These are phyloP conservation scores for Ips nitidus DNA, from an alignment of 1,140 invertebrate genomes.

Conservation along the genomic window DNA sequence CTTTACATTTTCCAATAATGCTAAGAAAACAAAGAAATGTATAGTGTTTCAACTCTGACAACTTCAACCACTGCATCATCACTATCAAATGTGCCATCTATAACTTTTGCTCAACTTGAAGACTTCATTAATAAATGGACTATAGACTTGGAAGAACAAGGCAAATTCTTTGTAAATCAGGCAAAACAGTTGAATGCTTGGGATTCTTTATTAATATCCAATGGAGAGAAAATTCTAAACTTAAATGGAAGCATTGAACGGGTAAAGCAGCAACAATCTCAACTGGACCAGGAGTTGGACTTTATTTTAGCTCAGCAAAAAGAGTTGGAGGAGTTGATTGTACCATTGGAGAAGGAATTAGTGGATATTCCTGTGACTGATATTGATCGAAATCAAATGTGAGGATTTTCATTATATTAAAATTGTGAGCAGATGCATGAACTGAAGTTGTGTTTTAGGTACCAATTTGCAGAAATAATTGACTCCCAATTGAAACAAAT, in stretches of 20 bases:
- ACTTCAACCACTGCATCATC: constrained; percentile 53
- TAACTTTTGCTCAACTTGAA: constrained; percentile 88
- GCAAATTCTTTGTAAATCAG: constrained; percentile 90
- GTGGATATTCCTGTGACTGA: constrained; percentile 73
- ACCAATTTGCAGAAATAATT: constrained; percentile 84
- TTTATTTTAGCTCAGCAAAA: constrained; percentile 91
- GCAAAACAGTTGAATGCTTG: constrained; percentile 93
- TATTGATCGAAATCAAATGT: constrained; percentile 83
- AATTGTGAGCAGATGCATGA: neutral
- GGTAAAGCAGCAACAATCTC: constrained; percentile 86
- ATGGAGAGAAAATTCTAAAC: constrained; percentile 87
- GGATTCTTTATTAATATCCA: constrained; percentile 87
- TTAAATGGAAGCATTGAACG: constrained; percentile 82
- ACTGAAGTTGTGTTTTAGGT: constrained; percentile 55
- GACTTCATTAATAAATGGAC: constrained; percentile 97
- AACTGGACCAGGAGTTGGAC: constrained; percentile 91
- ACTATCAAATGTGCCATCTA: constrained; percentile 55
- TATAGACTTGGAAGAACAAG: constrained; percentile 89
- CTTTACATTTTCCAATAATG: neutral
- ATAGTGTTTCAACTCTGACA: constrained; percentile 34
- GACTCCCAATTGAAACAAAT: constrained; percentile 92
- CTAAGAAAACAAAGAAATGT: neutral
- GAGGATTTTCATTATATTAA: constrained; percentile 40
- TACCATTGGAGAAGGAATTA: constrained; percentile 81
- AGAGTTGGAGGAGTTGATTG: constrained; percentile 85